Conservation (phyloP, 2,888 invertebrate species). For the Linyphia triangularis region DNA sequence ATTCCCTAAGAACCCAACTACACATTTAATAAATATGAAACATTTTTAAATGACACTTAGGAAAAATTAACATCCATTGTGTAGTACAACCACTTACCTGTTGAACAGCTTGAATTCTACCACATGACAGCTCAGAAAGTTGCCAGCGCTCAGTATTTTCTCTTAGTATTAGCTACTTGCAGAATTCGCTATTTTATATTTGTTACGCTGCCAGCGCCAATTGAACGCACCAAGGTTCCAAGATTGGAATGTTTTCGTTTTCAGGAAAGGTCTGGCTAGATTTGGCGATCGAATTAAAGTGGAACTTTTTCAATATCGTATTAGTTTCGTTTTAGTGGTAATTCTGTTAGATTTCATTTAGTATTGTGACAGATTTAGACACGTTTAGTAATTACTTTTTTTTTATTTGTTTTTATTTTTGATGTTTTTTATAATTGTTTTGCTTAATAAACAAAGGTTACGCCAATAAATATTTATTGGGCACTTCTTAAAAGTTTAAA, state of each 20-base stretch:
- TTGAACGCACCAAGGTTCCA: slow-evolving; percentile 25
- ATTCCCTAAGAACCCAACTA: not conserved
- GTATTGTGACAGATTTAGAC: too few species aligned
- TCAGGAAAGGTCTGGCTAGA: not conserved
- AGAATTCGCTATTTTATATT: slow-evolving; percentile 42
- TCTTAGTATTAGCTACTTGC: slow-evolving; percentile 8
- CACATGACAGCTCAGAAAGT: slow-evolving; percentile 17
- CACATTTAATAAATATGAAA: not conserved
- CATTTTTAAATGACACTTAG: not conserved
- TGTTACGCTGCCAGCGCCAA: slow-evolving; percentile 56
- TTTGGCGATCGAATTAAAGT: slow-evolving; percentile 52
- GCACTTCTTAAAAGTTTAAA: too few species aligned
- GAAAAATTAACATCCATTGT: not conserved
- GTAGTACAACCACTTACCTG: slow-evolving; percentile 38
- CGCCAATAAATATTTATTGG: too few species aligned
- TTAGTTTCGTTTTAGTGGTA: not conserved
- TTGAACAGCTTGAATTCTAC: slow-evolving; percentile 15
- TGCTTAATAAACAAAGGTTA: too few species aligned
- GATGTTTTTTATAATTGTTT: too few species aligned
- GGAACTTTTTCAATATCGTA: not conserved
- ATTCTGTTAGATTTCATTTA: not conserved
- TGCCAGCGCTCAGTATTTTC: slow-evolving; percentile 11
- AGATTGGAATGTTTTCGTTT: slow-evolving; percentile 45
- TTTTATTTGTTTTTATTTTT: too few species aligned
- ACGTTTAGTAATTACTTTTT: too few species aligned